These are phyloP conservation scores for Carcharodon carcharias DNA, from an alignment of 2,797 vertebrate genomes.

Conservation along the genomic window DNA sequence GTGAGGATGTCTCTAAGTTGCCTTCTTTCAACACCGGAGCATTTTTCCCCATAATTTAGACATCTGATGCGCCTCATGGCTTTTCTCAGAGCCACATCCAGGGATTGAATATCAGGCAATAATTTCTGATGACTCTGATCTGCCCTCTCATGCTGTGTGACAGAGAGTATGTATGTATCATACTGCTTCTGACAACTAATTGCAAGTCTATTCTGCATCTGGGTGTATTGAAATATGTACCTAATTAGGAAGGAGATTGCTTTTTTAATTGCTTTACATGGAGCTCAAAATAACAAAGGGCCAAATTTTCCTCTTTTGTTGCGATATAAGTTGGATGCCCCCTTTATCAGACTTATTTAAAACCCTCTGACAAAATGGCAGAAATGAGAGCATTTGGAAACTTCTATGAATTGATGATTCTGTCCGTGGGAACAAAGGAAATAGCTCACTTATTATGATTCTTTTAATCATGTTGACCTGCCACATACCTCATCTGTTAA, in stretches of 20 bases:
- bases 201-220: background rate
- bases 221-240: background rate
- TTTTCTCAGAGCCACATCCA: background rate
- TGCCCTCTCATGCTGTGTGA: background rate
- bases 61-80: background rate
- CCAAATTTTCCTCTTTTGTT: background rate
- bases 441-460: background rate
- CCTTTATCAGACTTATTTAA: background rate
- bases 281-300: background rate
- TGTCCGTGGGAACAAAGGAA: background rate
- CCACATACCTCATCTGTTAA: background rate
- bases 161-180: background rate
- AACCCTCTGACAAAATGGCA: background rate
- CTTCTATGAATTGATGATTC: background rate
- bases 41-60: background rate
- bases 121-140: background rate
- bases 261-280: background rate
- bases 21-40: background rate
- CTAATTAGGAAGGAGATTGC: background rate
- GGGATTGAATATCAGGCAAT: background rate
- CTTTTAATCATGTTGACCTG: background rate
- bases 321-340: background rate
- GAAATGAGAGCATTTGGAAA: background rate
- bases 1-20: background rate
- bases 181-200: background rate